Evolutionary conservation across 2,797 vertebrate genomes (phyloP).

Genomic region (Anableps anableps): DNA sequence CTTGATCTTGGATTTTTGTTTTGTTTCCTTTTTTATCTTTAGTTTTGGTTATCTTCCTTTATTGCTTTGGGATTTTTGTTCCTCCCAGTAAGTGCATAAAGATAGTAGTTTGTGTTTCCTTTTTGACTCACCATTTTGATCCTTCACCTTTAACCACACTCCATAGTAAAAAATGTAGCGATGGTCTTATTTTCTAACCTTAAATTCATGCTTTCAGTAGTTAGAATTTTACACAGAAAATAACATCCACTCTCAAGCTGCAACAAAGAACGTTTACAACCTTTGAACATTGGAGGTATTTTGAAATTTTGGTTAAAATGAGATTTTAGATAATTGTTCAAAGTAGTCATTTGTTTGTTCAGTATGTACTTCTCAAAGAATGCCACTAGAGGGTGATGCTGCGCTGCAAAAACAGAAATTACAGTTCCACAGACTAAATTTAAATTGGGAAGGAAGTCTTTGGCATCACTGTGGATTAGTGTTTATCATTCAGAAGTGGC

Average conservation of each 20-base stretch:
- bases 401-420: constrained; percentile 3
- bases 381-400: constrained; percentile 47
- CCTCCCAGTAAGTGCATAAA: not conserved
- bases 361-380: not conserved
- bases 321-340: not conserved
- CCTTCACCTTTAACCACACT: not conserved
- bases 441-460: not conserved
- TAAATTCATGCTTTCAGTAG: not conserved
- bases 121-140: not conserved
- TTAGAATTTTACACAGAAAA: not conserved
- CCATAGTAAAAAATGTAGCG: not conserved
- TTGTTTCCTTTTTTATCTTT: not conserved
- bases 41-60: not conserved
- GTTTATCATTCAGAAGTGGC: not conserved
- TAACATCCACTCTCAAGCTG: not conserved
- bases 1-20: not conserved
- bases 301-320: not conserved
- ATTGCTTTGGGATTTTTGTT: not conserved
- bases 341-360: not conserved
- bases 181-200: not conserved
- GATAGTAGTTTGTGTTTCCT: not conserved
- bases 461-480: not conserved
- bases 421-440: not conserved
- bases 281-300: not conserved
- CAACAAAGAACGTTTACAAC: not conserved